Conservation (phyloP, 2,113 vertebrate genomes). For the Ammodytes dubius region DNA sequence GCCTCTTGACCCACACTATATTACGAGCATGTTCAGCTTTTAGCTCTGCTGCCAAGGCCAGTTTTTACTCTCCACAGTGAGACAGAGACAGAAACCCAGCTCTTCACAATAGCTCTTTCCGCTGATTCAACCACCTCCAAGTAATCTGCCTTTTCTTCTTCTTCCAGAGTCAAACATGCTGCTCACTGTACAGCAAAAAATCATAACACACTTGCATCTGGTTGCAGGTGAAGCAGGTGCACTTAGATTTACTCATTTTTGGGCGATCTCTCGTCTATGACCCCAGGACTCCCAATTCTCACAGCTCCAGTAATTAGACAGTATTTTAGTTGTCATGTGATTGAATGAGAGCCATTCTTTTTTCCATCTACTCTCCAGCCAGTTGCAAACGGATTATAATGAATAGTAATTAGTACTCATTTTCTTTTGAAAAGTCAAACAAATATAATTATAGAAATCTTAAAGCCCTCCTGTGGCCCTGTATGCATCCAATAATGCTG, state of each 20-base stretch:
- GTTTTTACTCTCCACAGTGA: not conserved
- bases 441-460: not conserved
- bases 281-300: constrained; percentile 18
- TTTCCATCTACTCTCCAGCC: not conserved
- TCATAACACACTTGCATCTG: constrained; percentile 12
- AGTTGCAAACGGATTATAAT: constrained; percentile 14
- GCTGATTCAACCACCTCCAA: constrained; percentile 13
- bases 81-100: not conserved
- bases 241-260: constrained; percentile 10
- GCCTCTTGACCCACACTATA: constrained; percentile 2
- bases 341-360: constrained; percentile 8
- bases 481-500: not conserved
- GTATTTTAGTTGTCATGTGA: constrained; percentile 14
- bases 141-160: constrained; percentile 1
- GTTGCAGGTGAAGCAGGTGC: constrained; percentile 9
- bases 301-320: constrained; percentile 34
- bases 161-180: not conserved
- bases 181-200: constrained; percentile 15
- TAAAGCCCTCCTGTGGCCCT: not conserved
- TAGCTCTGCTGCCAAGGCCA: not conserved
- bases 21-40: constrained; percentile 6
- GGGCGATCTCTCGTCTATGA: not conserved
- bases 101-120: constrained; percentile 3
- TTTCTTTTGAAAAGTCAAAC: not conserved
- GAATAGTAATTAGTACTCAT: not conserved